Evolutionary conservation across 2,113 vertebrate genomes (phyloP), one percentile per base, ranked within the genome.

Genomic region (Agelaius tricolor): DNA sequence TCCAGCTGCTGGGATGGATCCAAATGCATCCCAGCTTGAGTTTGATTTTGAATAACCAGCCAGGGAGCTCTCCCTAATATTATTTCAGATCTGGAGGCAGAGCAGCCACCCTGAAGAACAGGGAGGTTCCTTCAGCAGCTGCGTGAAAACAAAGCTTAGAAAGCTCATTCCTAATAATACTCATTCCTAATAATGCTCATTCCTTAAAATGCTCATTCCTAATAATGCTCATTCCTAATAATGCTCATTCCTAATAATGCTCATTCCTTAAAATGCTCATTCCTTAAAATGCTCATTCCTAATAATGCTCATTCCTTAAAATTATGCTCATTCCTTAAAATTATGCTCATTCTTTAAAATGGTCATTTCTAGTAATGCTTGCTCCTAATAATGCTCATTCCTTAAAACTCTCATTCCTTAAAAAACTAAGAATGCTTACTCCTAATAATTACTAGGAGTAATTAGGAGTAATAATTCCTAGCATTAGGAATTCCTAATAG

Each of bases 231-330:
- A 28, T 22, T 59, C 61, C 9, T 55, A 2, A 41, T 1, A 63
- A 16, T 41, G 2, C 1, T 65, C 2, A 5, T 6, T 59, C 57
- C 6, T 41, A 4, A 51, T 7, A 69, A 28, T 49, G 7, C 1
- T 39, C 8, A 14, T 19, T 62, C 51, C 28, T 49, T 1, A 37
- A 4, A 37, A 33, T 26, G 6, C 8, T 41, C 2, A 26, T 19
- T 26, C 15, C 12, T 41, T 17, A 44, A 7, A n/a, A 15, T 27
- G 9, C 3, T n/a, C 4, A 7, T 3, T 73, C 22, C 27, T 41
- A 4, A 37, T 6, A 52, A 51, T 17, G 12, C 1, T 55, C 4
- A 15, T 5, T 65, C 28, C 28, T 54, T 13, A 44, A 7, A n/a
- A n/a, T n/a, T n/a, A n/a, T n/a, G n/a, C 0, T 23, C 2, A 5